Evolutionary conservation across 2,888 invertebrate genomes (phyloP), one percentile per base, ranked within the genome.

Genomic region (Ctena decussata): DNA sequence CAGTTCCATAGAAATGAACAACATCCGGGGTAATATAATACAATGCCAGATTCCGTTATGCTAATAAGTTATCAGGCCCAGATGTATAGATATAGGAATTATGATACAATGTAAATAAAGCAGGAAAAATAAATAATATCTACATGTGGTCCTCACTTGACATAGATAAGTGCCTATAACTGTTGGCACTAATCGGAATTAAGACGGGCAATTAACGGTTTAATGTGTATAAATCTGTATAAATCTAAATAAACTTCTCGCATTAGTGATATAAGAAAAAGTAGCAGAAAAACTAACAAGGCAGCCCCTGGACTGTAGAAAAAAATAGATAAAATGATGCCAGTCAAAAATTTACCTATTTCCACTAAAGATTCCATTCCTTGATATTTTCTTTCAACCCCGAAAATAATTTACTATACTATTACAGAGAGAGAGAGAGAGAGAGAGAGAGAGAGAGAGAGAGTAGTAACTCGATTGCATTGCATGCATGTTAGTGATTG

Each of bases 121-220:
- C 32, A 65, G 3, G 35, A 35, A 65, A 60, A 65, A 65, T 30
- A 65, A 65, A 65, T 65, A 65, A 35, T 65, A 30, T 65, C 65
- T 65, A 30, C 65, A 65, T 65, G 65, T 35, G 65, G 65, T 30
- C 27, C 35, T 35, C 21, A 18, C 65, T 65, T 65, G 65, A 65
- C 65, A 65, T 12, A 35, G 24, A 65, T 24, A 12, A 65, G 32
- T 32, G 35, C 35, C 35, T 3, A 18, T 35, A 30, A 35, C n/a
- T 35, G 65, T 65, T 65, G 65, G 65, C 65, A 65, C 65, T 65
- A 65, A 65, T 65, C 65, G 32, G 35, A 65, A 65, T 65, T 65
- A 65, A 65, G 65, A 35, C 18, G 65, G 65, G 1, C 35, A 65
- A 65, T 65, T 65, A 65, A 65, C 65, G 35, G 65, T 65, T 65